Percentiles rank a stretch among this genome's conserved stretches.
Evolutionary conservation across 1,140 invertebrate genomes (phyloP).

Genomic region (Dreissena polymorpha): DNA sequence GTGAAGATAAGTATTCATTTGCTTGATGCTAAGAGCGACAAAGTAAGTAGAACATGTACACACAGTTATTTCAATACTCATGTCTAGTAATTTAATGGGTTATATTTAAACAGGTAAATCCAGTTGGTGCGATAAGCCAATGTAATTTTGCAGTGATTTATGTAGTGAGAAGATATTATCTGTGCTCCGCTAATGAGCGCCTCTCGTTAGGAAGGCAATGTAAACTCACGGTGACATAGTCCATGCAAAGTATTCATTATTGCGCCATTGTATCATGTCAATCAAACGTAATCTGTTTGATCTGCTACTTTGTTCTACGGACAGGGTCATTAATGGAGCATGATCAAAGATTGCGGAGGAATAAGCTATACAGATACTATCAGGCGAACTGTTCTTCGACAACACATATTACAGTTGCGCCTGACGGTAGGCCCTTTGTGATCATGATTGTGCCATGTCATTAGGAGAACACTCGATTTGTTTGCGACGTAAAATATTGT

Average conservation of each 20-base stretch:
- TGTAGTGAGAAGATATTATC: constrained; percentile 38
- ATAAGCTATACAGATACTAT: constrained; percentile 22
- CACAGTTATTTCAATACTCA: too few relatives aligned
- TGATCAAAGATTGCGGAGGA: constrained; percentile 30
- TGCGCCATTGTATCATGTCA: constrained; percentile 41
- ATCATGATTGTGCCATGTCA: too few relatives aligned
- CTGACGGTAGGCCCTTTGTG: too few relatives aligned
- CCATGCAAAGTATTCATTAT: constrained; percentile 47
- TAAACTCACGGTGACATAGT: constrained; percentile 36
- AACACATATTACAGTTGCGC: too few relatives aligned
- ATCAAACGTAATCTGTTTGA: constrained; percentile 28
- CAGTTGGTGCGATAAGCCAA: not conserved
- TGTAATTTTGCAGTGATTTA: constrained; percentile 7
- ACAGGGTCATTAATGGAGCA: constrained; percentile 36
- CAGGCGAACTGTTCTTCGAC: constrained; percentile 11
- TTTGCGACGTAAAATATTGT: too few relatives aligned
- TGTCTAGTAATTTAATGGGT: too few relatives aligned
- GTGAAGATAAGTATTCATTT: too few relatives aligned
- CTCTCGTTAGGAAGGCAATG: constrained; percentile 30
- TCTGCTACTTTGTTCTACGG: constrained; percentile 23
- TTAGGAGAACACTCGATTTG: too few relatives aligned
- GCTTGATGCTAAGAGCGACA: too few relatives aligned
- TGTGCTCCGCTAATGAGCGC: constrained; percentile 27
- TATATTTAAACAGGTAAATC: too few relatives aligned
- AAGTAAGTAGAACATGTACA: too few relatives aligned